Evolutionary conservation across 2,113 vertebrate species (phyloP).

Genomic region (Muscicapa adusta): DNA sequence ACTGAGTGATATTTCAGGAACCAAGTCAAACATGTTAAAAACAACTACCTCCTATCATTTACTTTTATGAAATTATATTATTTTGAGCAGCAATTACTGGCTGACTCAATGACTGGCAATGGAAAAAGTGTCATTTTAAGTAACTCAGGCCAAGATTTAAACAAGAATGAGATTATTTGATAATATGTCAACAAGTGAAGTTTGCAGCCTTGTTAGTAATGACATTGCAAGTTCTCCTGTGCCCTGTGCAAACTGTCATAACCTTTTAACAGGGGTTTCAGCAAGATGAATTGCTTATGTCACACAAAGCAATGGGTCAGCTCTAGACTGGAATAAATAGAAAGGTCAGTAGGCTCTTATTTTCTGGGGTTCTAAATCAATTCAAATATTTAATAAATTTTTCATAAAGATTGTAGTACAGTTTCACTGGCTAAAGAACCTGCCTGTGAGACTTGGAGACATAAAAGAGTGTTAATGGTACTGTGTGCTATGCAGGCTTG

Average conservation of each 20-base stretch:
- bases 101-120: background rate
- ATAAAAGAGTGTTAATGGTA: background rate
- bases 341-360: background rate
- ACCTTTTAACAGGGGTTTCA: background rate
- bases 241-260: constrained; percentile 6
- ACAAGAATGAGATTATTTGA: background rate
- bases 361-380: background rate
- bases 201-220: constrained; percentile 17
- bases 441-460: background rate
- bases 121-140: constrained; percentile 20
- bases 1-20: constrained; percentile 17
- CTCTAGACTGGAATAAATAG: background rate
- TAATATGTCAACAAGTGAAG: constrained; percentile 25
- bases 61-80: constrained; percentile 47
- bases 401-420: background rate
- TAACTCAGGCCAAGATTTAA: constrained; percentile 17
- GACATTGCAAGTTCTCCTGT: background rate
- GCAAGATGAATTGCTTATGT: background rate
- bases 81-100: constrained; percentile 32
- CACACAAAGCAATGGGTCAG: background rate
- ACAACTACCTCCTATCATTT: constrained; percentile 14
- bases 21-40: constrained; percentile 29
- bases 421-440: background rate
- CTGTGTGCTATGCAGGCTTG: background rate
- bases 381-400: background rate